phyloP scores from a whole-genome alignment of 2,797 vertebrate genomes.

The Peromyscus aztecus region DNA sequence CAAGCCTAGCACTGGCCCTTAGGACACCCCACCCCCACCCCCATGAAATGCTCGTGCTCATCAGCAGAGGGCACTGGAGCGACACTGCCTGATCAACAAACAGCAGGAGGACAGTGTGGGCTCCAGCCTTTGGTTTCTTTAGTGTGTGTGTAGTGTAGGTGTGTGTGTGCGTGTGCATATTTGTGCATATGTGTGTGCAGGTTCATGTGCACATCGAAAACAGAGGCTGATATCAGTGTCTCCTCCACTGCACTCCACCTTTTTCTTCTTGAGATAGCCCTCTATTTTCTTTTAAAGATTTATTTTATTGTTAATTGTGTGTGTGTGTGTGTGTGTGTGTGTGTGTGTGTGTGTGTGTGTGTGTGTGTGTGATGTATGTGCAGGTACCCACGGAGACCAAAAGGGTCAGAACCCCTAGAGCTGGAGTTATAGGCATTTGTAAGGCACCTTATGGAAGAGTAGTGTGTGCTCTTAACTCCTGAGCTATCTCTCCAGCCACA shows the following conservation, averaged over 20 bases:
- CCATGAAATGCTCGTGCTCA: not conserved
- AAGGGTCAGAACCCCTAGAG: not conserved
- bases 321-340: not conserved
- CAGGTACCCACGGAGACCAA: not conserved
- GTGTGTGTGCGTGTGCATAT: not conserved
- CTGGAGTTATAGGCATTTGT: not conserved
- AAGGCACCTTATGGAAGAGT: not conserved
- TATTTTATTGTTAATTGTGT: not conserved
- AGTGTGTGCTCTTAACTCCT: too few species aligned
- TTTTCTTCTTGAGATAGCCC: not conserved
- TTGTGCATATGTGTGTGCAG: not conserved
- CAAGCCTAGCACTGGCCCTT: not conserved
- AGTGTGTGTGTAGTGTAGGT: not conserved
- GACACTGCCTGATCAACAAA: not conserved
- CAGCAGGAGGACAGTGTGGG: not conserved
- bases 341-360: not conserved
- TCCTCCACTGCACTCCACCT: too few species aligned
- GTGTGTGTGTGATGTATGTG: not conserved
- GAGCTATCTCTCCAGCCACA: not conserved
- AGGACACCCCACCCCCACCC: not conserved
- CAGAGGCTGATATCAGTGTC: not conserved
- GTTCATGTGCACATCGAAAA: not conserved
- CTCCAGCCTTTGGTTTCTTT: not conserved
- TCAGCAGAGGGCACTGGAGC: constrained; percentile 57
- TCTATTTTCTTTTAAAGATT: not conserved